Evolutionary conservation across 30 jellyfish, hydroid and myxozoan genomes (phyloP), one percentile per base, ranked within the genome.

Genomic region (Cassiopea andromeda): DNA sequence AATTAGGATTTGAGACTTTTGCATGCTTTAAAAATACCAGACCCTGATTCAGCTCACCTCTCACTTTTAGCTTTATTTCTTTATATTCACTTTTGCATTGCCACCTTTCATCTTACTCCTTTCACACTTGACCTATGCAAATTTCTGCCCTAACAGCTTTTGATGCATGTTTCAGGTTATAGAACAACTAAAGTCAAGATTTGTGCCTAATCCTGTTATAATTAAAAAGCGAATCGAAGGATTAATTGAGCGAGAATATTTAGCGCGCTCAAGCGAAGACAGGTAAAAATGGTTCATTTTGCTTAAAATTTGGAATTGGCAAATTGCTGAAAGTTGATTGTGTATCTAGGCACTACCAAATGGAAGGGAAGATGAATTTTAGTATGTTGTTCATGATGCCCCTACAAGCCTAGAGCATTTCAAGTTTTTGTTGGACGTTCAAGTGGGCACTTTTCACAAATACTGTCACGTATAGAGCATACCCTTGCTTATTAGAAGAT

Each of bases 201-300:
- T 95, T 78, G 87, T 81, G 16, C 99, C 99, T 17, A 95, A 98
- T 60, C 98, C 99, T 43, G 91, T 95, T 18, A 84, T 95, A 75
- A 95, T 95, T 16, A 95, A 95, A 83, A 95, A 95, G 85, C 89
- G 99, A 87, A 91, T 95, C 81, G 99, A 95, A 91, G 85, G 99
- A 67, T 67, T 95, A 50, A 95, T 95, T 57, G 99, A 95, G 69
- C 85, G 99, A 80, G 99, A 95, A 70, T 95, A 95, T 85, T 90
- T 95, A 48, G 99, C 99, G 50, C 75, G 99, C 57, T 91, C 99
- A 13, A 83, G 85, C 44, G 99, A 95, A 46, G 99, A 95, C 91
- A 95, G 99, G 99, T 95, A 85, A 74, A 44, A 7, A 27, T 27
- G 38, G 38, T 27, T 27, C 38, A 27, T 27, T 27, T 27, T 27